phyloP scores from a whole-genome alignment of 2,797 vertebrate genomes.

The Holocentrus rufus region DNA sequence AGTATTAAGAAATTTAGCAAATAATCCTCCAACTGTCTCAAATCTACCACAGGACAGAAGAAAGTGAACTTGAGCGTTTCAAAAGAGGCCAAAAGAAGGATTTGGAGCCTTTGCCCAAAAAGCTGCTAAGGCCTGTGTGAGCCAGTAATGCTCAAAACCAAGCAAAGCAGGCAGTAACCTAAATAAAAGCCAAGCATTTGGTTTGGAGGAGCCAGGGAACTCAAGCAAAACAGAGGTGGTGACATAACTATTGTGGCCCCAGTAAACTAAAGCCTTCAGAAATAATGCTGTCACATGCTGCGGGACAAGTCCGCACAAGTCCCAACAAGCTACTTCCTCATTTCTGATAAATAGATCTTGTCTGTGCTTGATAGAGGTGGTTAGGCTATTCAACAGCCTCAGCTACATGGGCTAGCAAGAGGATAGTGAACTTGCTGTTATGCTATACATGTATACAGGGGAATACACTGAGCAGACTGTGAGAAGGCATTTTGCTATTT shows the following conservation, averaged over 20 bases:
- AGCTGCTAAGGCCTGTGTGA: neutral
- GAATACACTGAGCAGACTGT: conserved; percentile 36
- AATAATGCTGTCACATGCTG: conserved; percentile 67
- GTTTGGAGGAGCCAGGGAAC: neutral
- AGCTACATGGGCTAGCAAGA: neutral
- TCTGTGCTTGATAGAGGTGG: conserved; percentile 31
- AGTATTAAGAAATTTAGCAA: too few relatives aligned
- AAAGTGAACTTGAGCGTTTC: too few relatives aligned
- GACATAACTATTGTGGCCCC: conserved; percentile 19
- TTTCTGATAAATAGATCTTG: conserved; percentile 53
- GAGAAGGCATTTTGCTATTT: conserved; percentile 15
- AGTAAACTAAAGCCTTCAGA: conserved; percentile 24
- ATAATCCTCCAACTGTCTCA: too few relatives aligned
- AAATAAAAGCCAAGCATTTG: neutral
- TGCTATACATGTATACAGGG: neutral
- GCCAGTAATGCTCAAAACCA: neutral
- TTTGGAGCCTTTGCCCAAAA: neutral
- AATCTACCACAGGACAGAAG: too few relatives aligned
- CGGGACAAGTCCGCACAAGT: conserved; percentile 75
- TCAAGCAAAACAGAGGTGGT: conserved; percentile 5
- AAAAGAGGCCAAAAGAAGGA: too few relatives aligned
- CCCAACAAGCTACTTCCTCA: conserved; percentile 66
- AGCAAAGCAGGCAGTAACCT: neutral
- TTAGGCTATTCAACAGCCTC: conserved; percentile 28
- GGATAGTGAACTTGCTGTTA: conserved; percentile 35